Conservation (phyloP, 2,888 invertebrate species). For the Eurois occulta region DNA sequence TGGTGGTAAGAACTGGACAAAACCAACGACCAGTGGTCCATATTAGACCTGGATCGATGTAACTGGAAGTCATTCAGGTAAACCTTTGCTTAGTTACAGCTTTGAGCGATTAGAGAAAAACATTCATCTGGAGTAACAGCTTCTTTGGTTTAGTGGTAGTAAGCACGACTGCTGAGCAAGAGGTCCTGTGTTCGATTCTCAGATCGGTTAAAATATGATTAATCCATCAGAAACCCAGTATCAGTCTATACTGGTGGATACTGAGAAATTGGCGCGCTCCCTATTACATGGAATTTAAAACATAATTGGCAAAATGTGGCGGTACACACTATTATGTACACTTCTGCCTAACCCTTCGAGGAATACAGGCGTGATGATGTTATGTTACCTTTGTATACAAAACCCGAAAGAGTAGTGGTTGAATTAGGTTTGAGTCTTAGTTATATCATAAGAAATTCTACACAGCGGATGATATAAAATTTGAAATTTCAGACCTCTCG, state of each 20-base stretch:
- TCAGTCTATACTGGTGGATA: background rate
- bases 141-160: background rate
- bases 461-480: background rate
- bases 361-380: background rate
- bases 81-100: background rate
- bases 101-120: background rate
- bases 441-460: background rate
- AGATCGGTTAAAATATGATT: background rate
- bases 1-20: background rate
- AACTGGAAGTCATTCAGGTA: background rate
- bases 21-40: background rate
- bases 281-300: background rate
- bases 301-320: no score
- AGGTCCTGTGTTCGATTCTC: background rate
- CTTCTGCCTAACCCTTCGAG: background rate
- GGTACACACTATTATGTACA: background rate
- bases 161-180: background rate
- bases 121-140: background rate
- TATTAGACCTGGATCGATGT: background rate
- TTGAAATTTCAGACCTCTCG: background rate
- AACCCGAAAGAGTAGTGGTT: background rate
- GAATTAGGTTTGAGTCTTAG: background rate
- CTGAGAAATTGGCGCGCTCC: background rate
- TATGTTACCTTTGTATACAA: background rate
- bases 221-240: background rate